Evolutionary conservation across 2,888 invertebrate species (phyloP), one percentile per base, ranked within the genome.

Genomic region (Linnaemya tessellans): DNA sequence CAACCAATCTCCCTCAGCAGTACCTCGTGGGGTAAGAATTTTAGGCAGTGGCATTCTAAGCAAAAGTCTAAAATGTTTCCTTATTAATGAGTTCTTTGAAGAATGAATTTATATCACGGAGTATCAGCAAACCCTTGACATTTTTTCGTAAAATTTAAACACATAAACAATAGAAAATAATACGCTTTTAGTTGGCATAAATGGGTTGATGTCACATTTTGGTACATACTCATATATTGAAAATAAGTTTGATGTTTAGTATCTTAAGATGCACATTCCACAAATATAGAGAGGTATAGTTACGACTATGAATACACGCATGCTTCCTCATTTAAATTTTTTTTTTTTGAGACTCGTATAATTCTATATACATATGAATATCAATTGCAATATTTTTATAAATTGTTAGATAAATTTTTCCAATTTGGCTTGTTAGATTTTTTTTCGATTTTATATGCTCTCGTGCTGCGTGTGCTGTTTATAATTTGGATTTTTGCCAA

Each of bases 401-500:
- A 38, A 74, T 74, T 78, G 4, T 74, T 73, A 56, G 46, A 64
- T 68, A 15, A 25, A 22, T 11, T 38, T 35, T 74, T 49, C 46
- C 20, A 56, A 58, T 56, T 64, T 64, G 2, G 38, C 58, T 73
- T 73, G 43, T 58, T 38, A n/a, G 22, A 13, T 18, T 56, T 20
- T 41, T 65, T 70, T 5, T 30, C 5, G 2, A 2, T 30, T 73
- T 25, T 80, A 38, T 46, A 71, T 79, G 71, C 60, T 77, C 80
- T 73, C 60, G 62, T 80, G 80, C 67, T 77, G 81, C 67, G 64
- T 80, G 68, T 70, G 78, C 68, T 84, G 62, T 60, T 74, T 79
- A 80, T 73, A 54, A 60, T 85, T 85, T 82, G 85, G 85, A 82
- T 75, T 80, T 75, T 82, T 85, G 85, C 85, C 85, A 85, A 75